These are phyloP conservation scores for Phyllostomus hastatus DNA, from an alignment of 2,113 vertebrate species.

Conservation along the genomic window DNA sequence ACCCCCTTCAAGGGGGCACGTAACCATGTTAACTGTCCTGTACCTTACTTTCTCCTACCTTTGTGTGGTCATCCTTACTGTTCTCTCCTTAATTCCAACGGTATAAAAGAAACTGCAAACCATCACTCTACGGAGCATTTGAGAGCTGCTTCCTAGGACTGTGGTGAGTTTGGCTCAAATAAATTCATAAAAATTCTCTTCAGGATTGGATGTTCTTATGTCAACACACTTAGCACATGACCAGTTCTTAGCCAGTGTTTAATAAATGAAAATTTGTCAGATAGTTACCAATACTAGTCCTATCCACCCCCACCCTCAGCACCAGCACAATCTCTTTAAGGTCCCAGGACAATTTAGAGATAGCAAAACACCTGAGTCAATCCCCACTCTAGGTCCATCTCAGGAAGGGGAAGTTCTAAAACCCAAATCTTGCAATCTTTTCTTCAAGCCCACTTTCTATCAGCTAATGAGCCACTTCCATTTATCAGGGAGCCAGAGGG, in stretches of 20 bases:
- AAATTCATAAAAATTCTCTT: not conserved
- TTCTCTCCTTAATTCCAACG: not conserved
- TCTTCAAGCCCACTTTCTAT: not conserved
- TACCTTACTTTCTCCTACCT: not conserved
- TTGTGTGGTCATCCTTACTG: not conserved
- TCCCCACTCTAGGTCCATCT: not conserved
- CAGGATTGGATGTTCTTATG: not conserved
- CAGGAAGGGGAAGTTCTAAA: not conserved
- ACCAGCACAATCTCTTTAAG: not conserved
- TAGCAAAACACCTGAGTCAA: not conserved
- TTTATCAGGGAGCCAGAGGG: not conserved
- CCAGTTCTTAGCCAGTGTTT: not conserved
- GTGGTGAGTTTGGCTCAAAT: not conserved
- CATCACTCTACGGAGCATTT: not conserved
- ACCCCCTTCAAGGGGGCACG: not conserved
- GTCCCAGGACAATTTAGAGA: not conserved
- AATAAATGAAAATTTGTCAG: not conserved
- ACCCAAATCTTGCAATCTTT: not conserved
- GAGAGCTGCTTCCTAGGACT: not conserved
- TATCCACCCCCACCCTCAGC: not conserved
- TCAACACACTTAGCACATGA: not conserved
- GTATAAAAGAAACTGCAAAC: not conserved
- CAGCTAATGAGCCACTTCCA: not conserved
- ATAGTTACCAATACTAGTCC: not conserved
- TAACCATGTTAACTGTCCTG: not conserved